Conservation (phyloP, 1,140 invertebrate genomes). For the Holotrichia oblita region DNA sequence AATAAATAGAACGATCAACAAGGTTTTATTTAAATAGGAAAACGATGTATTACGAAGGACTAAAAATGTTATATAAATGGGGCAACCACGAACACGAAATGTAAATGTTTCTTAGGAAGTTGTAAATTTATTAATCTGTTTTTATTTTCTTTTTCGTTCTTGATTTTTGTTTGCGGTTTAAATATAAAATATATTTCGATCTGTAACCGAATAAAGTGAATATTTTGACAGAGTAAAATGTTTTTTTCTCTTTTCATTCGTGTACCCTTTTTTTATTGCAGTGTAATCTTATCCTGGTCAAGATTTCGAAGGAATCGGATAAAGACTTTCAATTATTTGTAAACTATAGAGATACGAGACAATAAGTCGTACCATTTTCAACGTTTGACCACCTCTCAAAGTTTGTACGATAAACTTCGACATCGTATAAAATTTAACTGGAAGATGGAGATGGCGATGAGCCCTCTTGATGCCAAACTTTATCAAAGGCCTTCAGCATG, state of each 20-base stretch:
- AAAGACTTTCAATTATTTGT: too few species aligned
- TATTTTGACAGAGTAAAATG: constrained; percentile 23
- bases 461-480: too few species aligned
- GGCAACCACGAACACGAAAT: neutral
- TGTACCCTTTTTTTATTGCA: neutral
- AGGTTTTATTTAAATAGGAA: neutral
- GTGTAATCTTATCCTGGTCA: neutral
- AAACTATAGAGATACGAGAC: too few species aligned
- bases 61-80: neutral
- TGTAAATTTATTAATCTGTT: constrained; percentile 15
- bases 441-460: too few species aligned
- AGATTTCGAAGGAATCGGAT: too few species aligned
- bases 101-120: constrained; percentile 17
- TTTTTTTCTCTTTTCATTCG: neutral
- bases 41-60: neutral
- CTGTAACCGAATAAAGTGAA: constrained; percentile 25
- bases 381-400: too few species aligned
- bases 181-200: constrained; percentile 5
- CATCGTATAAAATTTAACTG: too few species aligned
- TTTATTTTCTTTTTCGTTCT: neutral
- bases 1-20: neutral
- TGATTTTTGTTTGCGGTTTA: neutral
- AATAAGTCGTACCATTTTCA: too few species aligned
- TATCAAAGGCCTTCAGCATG: too few species aligned
- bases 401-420: too few species aligned